These are phyloP conservation scores for Tetrapedia diversipes DNA, from an alignment of 2,888 invertebrate species.

Conservation along the genomic window DNA sequence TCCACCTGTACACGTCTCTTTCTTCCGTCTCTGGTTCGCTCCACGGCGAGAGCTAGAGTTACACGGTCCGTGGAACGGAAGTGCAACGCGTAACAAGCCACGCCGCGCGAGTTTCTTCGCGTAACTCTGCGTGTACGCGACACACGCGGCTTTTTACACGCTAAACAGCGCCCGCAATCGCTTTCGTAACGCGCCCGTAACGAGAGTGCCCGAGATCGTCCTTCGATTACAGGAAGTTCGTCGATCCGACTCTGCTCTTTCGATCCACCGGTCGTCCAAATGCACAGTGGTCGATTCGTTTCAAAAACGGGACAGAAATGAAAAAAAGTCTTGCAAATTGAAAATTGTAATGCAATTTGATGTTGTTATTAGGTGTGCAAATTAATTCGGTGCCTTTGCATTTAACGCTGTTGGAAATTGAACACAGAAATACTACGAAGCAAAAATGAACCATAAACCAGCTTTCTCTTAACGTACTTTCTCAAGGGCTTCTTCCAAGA, in stretches of 20 bases:
- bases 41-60: slow-evolving; percentile 16
- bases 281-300: too few relatives aligned
- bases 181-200: slow-evolving; percentile 62
- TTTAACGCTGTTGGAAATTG: too few relatives aligned
- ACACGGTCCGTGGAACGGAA: slow-evolving; percentile 63
- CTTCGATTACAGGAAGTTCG: slow-evolving; percentile 67
- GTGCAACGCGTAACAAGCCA: slow-evolving; percentile 58
- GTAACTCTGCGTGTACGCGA: slow-evolving; percentile 42
- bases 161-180: too few relatives aligned
- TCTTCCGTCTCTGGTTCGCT: neutral
- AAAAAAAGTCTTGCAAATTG: too few relatives aligned
- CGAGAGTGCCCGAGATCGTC: slow-evolving; percentile 71
- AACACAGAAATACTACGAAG: too few relatives aligned
- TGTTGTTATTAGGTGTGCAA: too few relatives aligned
- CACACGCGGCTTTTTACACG: slow-evolving; percentile 33
- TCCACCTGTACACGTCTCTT: neutral
- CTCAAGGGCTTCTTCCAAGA: too few relatives aligned
- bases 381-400: too few relatives aligned
- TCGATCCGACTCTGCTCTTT: slow-evolving; percentile 33
- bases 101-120: slow-evolving; percentile 50
- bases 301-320: too few relatives aligned
- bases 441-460: too few relatives aligned
- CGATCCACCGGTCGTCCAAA: slow-evolving; percentile 44
- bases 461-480: too few relatives aligned
- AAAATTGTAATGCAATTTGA: too few relatives aligned